A percentile compares a stretch with the other conserved stretches of the same genome.
Evolutionary conservation across 1,140 invertebrate genomes (phyloP).

Genomic region (Eumeta japonica): DNA sequence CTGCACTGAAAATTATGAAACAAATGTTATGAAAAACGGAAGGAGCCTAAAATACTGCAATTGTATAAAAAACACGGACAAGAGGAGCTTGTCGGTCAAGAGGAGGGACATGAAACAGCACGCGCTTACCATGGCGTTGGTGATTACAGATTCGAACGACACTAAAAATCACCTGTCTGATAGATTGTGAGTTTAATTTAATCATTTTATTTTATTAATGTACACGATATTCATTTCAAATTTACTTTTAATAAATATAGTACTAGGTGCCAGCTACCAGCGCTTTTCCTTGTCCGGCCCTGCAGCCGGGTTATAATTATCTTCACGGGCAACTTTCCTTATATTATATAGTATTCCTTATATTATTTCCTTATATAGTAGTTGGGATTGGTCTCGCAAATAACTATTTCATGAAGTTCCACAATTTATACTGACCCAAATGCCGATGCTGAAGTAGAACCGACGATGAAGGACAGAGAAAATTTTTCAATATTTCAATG

Average conservation of each 20-base stretch:
- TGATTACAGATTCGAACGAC: conserved; percentile 40
- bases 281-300: too few relatives aligned
- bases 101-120: conserved; percentile 27
- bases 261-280: too few relatives aligned
- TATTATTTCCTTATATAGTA: too few relatives aligned
- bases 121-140: conserved; percentile 34
- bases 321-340: too few relatives aligned
- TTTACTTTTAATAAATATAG: conserved; percentile 5
- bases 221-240: conserved; percentile 2
- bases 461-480: too few relatives aligned
- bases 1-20: background rate
- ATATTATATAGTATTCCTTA: too few relatives aligned
- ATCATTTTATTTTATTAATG: conserved; percentile 5
- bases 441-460: too few relatives aligned
- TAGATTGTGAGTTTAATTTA: conserved; percentile 30
- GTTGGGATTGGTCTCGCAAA: too few relatives aligned
- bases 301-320: too few relatives aligned
- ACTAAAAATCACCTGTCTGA: conserved; percentile 37
- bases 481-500: too few relatives aligned
- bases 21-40: conserved; percentile 3
- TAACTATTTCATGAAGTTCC: too few relatives aligned
- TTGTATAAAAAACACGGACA: conserved; percentile 23
- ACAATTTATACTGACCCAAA: too few relatives aligned
- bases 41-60: conserved; percentile 16
- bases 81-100: conserved; percentile 23